Percentiles rank a stretch among this genome's conserved stretches.
Conservation (phyloP, 2,888 invertebrate species). For the Drosophila rubida region DNA sequence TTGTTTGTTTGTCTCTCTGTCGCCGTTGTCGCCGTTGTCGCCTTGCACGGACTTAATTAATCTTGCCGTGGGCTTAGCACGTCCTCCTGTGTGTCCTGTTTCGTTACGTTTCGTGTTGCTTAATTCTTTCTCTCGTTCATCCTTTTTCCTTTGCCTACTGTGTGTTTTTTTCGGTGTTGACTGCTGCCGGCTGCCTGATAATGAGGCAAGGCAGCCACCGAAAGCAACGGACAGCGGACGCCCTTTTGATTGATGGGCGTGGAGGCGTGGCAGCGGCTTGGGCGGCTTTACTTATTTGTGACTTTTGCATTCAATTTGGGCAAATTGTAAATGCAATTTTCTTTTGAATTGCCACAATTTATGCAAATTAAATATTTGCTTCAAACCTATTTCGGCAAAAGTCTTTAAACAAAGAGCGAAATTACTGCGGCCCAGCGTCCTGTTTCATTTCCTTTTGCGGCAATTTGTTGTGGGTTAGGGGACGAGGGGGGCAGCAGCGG, state of each 20-base stretch:
- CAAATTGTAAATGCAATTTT: constrained; percentile 20
- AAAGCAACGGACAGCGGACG: constrained; percentile 11
- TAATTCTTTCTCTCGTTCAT: constrained; percentile 43
- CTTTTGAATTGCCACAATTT: background rate
- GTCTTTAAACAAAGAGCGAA: constrained; percentile 22
- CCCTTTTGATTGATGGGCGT: constrained; percentile 57
- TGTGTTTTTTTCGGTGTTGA: constrained; percentile 23
- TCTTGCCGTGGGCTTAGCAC: constrained; percentile 76
- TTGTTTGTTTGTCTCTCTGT: constrained; percentile 34
- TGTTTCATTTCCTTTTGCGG: constrained; percentile 41
- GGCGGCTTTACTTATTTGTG: constrained; percentile 9
- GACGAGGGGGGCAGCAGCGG: background rate
- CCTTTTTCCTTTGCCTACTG: constrained; percentile 27
- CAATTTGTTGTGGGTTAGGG: constrained; percentile 11
- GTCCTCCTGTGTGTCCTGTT: constrained; percentile 59
- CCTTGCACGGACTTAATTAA: constrained; percentile 70
- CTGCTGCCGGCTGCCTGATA: constrained; percentile 51
- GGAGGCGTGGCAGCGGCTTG: constrained; percentile 1
- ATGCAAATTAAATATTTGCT: constrained; percentile 12
- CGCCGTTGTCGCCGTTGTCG: constrained; percentile 32
- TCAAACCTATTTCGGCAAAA: constrained; percentile 5
- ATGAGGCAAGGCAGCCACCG: constrained; percentile 31
- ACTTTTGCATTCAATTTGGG: constrained; percentile 49
- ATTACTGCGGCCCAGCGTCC: constrained; percentile 34
- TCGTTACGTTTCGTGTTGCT: constrained; percentile 46